Percentiles rank a stretch among this genome's conserved stretches.
Conservation (phyloP, 1,140 invertebrate species). For the Bactericera cockerelli region DNA sequence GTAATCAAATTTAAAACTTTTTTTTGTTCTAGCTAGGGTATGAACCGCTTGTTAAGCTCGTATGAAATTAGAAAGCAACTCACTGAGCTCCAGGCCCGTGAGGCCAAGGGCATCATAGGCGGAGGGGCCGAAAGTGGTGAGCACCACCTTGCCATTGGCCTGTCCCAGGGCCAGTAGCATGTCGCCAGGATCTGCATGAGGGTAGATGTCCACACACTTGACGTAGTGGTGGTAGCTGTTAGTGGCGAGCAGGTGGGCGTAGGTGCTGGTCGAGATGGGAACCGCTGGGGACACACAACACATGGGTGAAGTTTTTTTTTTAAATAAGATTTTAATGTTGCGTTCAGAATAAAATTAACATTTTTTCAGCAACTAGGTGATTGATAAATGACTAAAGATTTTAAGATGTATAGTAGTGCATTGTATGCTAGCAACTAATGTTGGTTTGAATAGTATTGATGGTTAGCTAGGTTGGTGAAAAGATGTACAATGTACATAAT, state of each 20-base stretch:
- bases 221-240: slow-evolving; percentile 48
- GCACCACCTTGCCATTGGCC: slow-evolving; percentile 64
- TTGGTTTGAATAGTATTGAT: too few relatives aligned
- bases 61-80: too few relatives aligned
- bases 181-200: slow-evolving; percentile 44
- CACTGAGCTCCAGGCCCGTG: slow-evolving; percentile 62
- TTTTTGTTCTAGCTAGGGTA: too few relatives aligned
- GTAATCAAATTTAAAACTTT: too few relatives aligned
- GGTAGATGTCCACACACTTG: slow-evolving; percentile 65
- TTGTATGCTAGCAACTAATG: too few relatives aligned
- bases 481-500: neutral
- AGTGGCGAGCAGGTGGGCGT: slow-evolving; percentile 47
- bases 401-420: too few relatives aligned
- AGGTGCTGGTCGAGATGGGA: slow-evolving; percentile 45
- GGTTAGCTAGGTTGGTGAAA: too few relatives aligned
- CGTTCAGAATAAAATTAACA: too few relatives aligned
- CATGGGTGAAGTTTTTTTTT: neutral
- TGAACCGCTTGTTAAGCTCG: too few relatives aligned
- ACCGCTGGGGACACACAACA: slow-evolving; percentile 34
- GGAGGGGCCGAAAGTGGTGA: slow-evolving; percentile 60
- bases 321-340: too few relatives aligned
- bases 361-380: too few relatives aligned
- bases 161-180: slow-evolving; percentile 69
- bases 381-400: too few relatives aligned
- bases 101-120: slow-evolving; percentile 46